Conservation (phyloP, 2,797 vertebrate species). For the Carduelis carduelis region DNA sequence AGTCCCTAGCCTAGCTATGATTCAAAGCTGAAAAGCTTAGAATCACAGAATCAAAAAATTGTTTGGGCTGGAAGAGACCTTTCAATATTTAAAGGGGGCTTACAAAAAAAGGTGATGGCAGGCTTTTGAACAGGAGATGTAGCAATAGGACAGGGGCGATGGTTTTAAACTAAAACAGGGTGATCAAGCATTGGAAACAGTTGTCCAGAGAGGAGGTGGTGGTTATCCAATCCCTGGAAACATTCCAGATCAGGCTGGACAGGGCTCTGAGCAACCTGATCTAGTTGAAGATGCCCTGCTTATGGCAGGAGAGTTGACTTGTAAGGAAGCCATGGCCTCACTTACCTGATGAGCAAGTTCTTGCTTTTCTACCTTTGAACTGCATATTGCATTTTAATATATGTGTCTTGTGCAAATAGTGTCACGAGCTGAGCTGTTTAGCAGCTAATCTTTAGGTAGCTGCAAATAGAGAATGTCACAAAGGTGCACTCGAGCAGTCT, state of each 20-base stretch:
- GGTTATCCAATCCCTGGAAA: neutral
- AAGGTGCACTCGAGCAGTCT: neutral
- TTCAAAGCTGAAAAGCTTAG: neutral
- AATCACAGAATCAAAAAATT: neutral
- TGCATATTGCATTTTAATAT: neutral
- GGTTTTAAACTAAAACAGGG: neutral
- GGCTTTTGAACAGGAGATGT: neutral
- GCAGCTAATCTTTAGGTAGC: neutral
- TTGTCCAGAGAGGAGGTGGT: neutral
- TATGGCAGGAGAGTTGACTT: accelerated
- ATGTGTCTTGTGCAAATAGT: neutral
- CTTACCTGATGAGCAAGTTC: neutral
- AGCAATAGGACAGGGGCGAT: neutral
- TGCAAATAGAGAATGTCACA: neutral
- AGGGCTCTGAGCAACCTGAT: neutral
- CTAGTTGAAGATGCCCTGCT: neutral
- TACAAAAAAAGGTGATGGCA: neutral
- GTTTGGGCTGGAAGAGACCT: neutral
- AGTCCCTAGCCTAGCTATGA: neutral
- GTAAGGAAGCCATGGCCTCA: neutral
- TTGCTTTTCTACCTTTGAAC: neutral
- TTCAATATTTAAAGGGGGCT: neutral
- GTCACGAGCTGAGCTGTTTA: neutral
- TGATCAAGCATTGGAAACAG: neutral
- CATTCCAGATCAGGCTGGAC: neutral